Conservation (phyloP, 35 echinoderm and acorn worm genomes). For the Apostichopus californicus region DNA sequence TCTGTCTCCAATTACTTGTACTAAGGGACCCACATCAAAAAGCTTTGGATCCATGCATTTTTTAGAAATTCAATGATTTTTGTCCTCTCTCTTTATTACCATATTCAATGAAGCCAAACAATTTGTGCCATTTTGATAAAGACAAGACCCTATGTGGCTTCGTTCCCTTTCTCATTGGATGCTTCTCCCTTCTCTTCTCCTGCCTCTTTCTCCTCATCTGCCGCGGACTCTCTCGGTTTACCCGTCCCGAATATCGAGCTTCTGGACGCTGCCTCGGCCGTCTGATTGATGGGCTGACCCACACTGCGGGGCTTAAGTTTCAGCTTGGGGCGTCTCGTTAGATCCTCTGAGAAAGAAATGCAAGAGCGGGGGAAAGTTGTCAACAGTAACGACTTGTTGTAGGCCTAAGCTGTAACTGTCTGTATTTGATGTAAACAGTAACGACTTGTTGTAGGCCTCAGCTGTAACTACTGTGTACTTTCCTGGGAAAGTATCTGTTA, state of each 20-base stretch:
- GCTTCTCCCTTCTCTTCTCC: background rate
- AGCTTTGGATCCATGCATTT: background rate
- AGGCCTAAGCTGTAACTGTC: no score
- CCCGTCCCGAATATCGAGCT: conserved; percentile 86
- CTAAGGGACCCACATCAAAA: no score
- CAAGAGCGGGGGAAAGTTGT: no score
- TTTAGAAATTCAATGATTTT: background rate
- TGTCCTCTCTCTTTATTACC: background rate
- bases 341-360: conserved; percentile 66
- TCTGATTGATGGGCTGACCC: conserved; percentile 70
- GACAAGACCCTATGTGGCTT: no score
- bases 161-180: background rate
- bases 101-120: background rate
- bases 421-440: no score
- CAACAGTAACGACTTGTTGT: no score
- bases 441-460: no score
- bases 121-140: background rate
- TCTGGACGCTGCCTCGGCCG: conserved; percentile 58
- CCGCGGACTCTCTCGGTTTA: conserved; percentile 76
- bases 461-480: no score
- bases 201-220: background rate
- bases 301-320: conserved; percentile 81
- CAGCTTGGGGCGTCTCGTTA: conserved; percentile 78
- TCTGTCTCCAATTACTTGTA: no score
- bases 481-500: background rate